Evolutionary conservation across 2,797 vertebrate species (phyloP).

Genomic region (Tangara arthus): DNA sequence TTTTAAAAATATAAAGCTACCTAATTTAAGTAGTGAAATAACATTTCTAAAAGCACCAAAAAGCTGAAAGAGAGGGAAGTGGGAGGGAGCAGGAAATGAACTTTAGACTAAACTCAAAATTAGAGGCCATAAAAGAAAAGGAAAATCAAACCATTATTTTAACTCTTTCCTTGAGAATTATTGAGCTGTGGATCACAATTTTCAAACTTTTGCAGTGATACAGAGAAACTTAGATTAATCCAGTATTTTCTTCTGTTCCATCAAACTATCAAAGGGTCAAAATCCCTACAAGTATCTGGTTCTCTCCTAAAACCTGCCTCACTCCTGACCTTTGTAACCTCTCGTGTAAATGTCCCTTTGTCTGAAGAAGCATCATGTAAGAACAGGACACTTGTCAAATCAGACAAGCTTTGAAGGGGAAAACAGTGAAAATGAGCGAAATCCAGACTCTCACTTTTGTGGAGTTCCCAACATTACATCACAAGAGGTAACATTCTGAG

Average conservation of each 20-base stretch:
- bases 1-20: fast-evolving
- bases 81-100: fast-evolving
- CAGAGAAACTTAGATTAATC: not conserved
- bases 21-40: not conserved
- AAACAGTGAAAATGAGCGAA: not conserved
- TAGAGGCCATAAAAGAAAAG: not conserved
- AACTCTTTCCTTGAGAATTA: not conserved
- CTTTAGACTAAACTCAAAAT: not conserved
- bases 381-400: not conserved
- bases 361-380: not conserved
- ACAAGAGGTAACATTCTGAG: not conserved
- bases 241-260: not conserved
- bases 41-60: not conserved
- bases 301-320: not conserved
- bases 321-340: not conserved
- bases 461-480: not conserved
- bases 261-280: not conserved
- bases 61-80: not conserved
- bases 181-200: not conserved
- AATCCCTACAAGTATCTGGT: not conserved
- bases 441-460: not conserved
- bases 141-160: not conserved
- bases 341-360: not conserved
- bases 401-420: not conserved
- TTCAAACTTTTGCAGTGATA: not conserved